Conservation (phyloP, 23 tunicate genomes). For the Ascidia mentula region DNA sequence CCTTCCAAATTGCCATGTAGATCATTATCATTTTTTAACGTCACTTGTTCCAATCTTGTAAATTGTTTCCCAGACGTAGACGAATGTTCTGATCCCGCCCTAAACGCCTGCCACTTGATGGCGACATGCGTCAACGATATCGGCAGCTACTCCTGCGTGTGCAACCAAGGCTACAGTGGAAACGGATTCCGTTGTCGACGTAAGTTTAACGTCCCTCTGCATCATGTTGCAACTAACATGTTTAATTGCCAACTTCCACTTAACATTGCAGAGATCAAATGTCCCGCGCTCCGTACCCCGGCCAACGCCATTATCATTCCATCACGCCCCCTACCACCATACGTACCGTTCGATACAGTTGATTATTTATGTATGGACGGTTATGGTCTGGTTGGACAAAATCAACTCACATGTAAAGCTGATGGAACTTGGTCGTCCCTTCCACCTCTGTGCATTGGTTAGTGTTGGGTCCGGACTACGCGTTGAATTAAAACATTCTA, state of each 20-base stretch:
- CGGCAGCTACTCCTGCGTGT: constrained; percentile 19
- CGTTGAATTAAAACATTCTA: too few species aligned
- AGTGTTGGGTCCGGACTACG: too few species aligned
- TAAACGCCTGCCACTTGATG: constrained; percentile 11
- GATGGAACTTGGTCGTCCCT: constrained; percentile 5
- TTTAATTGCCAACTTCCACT: too few species aligned
- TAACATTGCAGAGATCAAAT: background rate
- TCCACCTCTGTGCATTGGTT: constrained; percentile 30
- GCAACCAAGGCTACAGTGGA: constrained; percentile 21
- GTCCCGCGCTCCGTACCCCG: background rate
- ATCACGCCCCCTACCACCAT: background rate
- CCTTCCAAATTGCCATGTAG: background rate
- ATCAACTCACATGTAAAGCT: constrained; percentile 1
- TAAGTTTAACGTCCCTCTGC: background rate
- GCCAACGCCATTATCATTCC: background rate
- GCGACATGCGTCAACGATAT: constrained; percentile 15
- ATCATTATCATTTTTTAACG: background rate
- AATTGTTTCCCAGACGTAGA: constrained; percentile 5
- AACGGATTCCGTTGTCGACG: constrained; percentile 8
- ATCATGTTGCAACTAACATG: background rate
- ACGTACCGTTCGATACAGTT: constrained; percentile 16
- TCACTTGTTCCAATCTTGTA: background rate
- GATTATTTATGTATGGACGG: constrained; percentile 13
- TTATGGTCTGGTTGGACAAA: constrained; percentile 14
- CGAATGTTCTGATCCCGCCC: constrained; percentile 18